These are phyloP conservation scores for Mastomys natalensis DNA, from an alignment of 2,113 vertebrate species.

Conservation along the genomic window DNA sequence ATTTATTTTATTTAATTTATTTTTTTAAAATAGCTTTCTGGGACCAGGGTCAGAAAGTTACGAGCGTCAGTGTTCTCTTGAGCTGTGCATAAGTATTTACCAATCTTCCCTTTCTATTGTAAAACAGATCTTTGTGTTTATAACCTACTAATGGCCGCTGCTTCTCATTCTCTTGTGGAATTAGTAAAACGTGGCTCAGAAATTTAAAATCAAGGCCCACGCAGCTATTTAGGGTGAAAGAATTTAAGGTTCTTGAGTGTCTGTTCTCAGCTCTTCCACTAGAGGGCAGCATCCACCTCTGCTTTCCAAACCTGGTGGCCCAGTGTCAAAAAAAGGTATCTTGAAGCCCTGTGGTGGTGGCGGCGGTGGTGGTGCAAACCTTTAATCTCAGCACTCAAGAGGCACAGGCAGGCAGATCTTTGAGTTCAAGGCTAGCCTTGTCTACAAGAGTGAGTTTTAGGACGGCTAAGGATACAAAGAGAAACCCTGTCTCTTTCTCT, in stretches of 20 bases:
- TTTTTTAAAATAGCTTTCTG: neutral
- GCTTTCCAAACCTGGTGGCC: neutral
- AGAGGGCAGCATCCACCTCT: neutral
- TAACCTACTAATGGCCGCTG: neutral
- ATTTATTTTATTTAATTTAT: no score
- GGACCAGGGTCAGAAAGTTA: neutral
- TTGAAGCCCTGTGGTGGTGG: neutral
- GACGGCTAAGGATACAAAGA: neutral
- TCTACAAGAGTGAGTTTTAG: neutral
- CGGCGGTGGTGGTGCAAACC: accelerated
- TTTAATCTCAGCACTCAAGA: neutral
- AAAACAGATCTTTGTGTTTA: neutral
- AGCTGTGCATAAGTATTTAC: neutral
- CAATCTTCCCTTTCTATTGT: neutral
- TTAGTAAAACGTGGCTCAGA: neutral
- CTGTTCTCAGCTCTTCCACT: neutral
- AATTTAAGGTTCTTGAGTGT: neutral
- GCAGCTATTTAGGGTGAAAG: neutral
- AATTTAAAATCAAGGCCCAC: neutral
- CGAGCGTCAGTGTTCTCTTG: neutral
- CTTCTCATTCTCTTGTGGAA: neutral
- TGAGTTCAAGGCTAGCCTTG: neutral
- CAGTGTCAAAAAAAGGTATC: neutral
- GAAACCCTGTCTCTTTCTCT: neutral
- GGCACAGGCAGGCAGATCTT: neutral